A percentile compares a stretch with the other conserved stretches of the same genome.
phyloP scores from a whole-genome alignment of 1,140 invertebrate genomes.

The Euwallacea similis region DNA sequence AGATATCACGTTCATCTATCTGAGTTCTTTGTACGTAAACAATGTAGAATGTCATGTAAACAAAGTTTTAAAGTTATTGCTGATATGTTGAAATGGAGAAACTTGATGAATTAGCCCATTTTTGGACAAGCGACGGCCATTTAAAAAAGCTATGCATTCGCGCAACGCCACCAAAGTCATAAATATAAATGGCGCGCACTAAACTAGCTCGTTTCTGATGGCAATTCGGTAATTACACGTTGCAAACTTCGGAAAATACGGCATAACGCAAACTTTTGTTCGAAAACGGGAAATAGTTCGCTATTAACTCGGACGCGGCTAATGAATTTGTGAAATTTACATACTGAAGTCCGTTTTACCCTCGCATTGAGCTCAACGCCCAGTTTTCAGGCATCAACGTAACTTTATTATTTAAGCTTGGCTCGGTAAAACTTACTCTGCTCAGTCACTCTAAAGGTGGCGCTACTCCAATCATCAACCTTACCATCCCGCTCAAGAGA shows the following conservation, averaged over 20 bases:
- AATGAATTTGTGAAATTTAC: constrained; percentile 19
- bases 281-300: constrained; percentile 10
- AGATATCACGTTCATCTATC: too few species aligned
- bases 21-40: too few species aligned
- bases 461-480: neutral
- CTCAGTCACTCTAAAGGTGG: neutral
- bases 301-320: constrained; percentile 6
- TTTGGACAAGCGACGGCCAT: too few species aligned
- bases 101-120: too few species aligned
- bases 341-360: neutral
- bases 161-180: neutral
- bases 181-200: neutral
- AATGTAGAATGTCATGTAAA: too few species aligned
- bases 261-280: constrained; percentile 12
- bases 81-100: too few species aligned
- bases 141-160: too few species aligned
- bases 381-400: constrained; percentile 1
- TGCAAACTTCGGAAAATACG: constrained; percentile 14
- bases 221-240: constrained; percentile 13
- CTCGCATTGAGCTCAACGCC: neutral
- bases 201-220: constrained; percentile 2
- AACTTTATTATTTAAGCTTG: neutral
- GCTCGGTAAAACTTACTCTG: neutral
- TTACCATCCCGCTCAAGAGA: neutral
- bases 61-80: too few species aligned